phyloP scores from a whole-genome alignment of 2,888 invertebrate genomes.

The Myopa testacea region DNA sequence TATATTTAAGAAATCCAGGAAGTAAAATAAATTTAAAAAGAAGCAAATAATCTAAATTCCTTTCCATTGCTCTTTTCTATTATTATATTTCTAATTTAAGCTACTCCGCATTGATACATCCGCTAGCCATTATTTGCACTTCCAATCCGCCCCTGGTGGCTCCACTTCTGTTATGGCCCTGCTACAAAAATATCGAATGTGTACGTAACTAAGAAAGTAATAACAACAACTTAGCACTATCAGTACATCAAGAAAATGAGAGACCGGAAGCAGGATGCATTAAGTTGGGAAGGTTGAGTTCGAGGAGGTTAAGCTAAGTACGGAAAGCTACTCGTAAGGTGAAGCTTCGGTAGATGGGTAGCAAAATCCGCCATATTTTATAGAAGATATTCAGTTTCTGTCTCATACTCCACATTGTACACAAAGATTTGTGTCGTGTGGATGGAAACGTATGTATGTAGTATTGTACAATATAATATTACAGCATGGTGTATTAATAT shows the following conservation, averaged over 20 bases:
- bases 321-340: too few relatives aligned
- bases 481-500: too few relatives aligned
- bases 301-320: neutral
- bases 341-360: neutral
- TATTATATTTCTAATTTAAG: too few relatives aligned
- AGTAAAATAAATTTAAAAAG: too few relatives aligned
- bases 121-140: too few relatives aligned
- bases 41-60: too few relatives aligned
- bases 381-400: slow-evolving; percentile 15
- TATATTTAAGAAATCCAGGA: too few relatives aligned
- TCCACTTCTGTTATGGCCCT: too few relatives aligned
- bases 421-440: slow-evolving; percentile 5
- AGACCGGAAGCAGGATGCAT: slow-evolving; percentile 6
- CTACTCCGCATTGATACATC: too few relatives aligned
- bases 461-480: too few relatives aligned
- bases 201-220: neutral
- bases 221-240: neutral
- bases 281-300: neutral
- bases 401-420: neutral
- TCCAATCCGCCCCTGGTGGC: too few relatives aligned
- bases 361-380: neutral
- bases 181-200: neutral
- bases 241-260: neutral
- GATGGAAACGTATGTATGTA: neutral
- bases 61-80: too few relatives aligned